Evolutionary conservation across 2,797 vertebrate genomes (phyloP).

Genomic region (Cyprinodon diabolis): DNA sequence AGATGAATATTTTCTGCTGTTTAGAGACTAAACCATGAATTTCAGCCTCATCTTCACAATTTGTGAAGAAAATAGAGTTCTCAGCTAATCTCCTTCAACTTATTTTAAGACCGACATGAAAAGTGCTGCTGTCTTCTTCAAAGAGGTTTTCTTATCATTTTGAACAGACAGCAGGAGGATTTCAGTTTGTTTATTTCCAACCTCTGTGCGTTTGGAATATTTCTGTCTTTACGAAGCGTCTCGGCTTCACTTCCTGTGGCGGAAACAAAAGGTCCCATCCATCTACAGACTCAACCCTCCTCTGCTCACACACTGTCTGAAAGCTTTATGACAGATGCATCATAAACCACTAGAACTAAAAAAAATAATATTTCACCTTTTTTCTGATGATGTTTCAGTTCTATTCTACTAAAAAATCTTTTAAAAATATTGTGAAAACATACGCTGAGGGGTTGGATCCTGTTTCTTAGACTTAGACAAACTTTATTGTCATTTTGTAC

Average conservation of each 20-base stretch:
- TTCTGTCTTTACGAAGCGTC: constrained; percentile 31
- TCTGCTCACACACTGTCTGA: background rate
- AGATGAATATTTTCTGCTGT: too few relatives aligned
- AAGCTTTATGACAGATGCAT: background rate
- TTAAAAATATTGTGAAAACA: background rate
- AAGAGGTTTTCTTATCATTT: constrained; percentile 53
- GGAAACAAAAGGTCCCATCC: constrained; percentile 51
- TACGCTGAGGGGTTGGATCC: background rate
- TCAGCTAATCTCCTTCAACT: constrained; percentile 18
- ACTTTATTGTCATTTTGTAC: too few relatives aligned
- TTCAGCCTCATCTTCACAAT: constrained; percentile 11
- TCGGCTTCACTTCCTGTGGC: constrained; percentile 35
- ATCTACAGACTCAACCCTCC: constrained; percentile 24
- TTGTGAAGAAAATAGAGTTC: constrained; percentile 27
- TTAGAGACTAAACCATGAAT: constrained; percentile 4
- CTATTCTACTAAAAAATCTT: background rate
- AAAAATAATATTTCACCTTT: too few relatives aligned
- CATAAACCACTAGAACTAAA: background rate
- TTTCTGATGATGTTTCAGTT: background rate
- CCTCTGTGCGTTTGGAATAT: constrained; percentile 33
- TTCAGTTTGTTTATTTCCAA: constrained; percentile 7
- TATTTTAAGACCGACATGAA: constrained; percentile 33
- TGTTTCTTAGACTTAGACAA: background rate
- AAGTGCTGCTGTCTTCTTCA: constrained; percentile 38
- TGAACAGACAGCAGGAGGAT: constrained; percentile 30